Evolutionary conservation across 2,888 invertebrate species (phyloP).

Genomic region (Noctua pronuba): DNA sequence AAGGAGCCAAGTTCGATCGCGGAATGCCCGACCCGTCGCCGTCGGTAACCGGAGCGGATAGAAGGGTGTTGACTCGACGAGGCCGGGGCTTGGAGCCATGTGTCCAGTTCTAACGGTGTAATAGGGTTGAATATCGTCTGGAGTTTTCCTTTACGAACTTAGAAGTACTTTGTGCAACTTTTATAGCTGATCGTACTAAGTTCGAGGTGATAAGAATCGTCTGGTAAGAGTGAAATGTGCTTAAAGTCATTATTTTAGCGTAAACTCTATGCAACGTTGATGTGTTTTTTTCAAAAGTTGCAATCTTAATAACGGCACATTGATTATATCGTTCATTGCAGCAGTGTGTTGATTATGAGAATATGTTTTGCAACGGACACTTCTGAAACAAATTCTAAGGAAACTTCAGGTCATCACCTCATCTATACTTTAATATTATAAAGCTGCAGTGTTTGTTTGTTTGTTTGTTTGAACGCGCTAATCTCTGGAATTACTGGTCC

Average conservation of each 20-base stretch:
- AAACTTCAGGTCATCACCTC: not conserved
- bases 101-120: conserved; percentile 8
- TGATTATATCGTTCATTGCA: not conserved
- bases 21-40: conserved; percentile 1
- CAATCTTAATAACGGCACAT: not conserved
- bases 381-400: not conserved
- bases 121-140: conserved; percentile 22
- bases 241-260: not conserved
- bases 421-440: too few species aligned
- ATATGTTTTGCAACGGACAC: not conserved
- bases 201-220: not conserved
- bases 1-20: conserved; percentile 25
- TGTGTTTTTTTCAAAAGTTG: too few species aligned
- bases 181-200: not conserved
- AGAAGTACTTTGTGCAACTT: not conserved
- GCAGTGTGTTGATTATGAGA: not conserved
- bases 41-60: conserved; percentile 41
- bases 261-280: too few species aligned
- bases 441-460: too few species aligned
- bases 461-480: too few species aligned
- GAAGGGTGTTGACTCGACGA: conserved; percentile 41
- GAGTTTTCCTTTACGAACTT: not conserved
- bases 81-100: conserved; percentile 22
- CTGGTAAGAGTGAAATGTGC: not conserved
- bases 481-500: too few species aligned